Evolutionary conservation across 2,888 invertebrate species (phyloP).

Genomic region (Polydrusus cervinus): DNA sequence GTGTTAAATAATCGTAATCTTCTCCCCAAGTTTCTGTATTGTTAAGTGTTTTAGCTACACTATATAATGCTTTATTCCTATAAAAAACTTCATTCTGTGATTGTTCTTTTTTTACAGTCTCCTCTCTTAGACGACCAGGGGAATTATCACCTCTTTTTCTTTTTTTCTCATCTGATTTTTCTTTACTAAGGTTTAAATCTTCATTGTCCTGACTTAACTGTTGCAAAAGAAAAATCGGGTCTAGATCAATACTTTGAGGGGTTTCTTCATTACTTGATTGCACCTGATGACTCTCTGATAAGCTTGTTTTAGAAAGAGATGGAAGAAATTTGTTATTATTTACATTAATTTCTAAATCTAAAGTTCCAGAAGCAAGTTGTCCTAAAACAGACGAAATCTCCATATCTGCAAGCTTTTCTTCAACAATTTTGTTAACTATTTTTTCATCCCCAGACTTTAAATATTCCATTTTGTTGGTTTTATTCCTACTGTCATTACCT

Average conservation of each 20-base stretch:
- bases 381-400: slow-evolving; percentile 37
- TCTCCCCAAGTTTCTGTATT: slow-evolving; percentile 54
- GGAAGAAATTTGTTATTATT: background rate
- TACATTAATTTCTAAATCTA: background rate
- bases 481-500: slow-evolving; percentile 1
- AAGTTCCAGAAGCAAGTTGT: slow-evolving; percentile 37
- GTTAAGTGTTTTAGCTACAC: slow-evolving; percentile 59
- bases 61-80: slow-evolving; percentile 66
- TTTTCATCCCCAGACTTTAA: background rate
- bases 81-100: slow-evolving; percentile 50
- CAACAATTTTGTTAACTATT: slow-evolving; percentile 24
- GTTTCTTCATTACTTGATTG: background rate
- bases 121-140: background rate
- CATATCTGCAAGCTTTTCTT: slow-evolving; percentile 26
- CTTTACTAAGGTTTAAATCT: background rate
- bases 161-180: slow-evolving; percentile 33
- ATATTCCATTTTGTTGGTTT: background rate
- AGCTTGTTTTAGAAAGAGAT: slow-evolving; percentile 2
- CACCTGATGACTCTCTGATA: background rate
- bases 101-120: slow-evolving; percentile 10
- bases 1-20: slow-evolving; percentile 53
- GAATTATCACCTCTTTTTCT: slow-evolving; percentile 25
- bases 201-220: slow-evolving; percentile 23
- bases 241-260: background rate
- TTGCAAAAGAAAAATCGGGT: slow-evolving; percentile 30